Base-by-base conservation (phyloP, 2,888 invertebrate species). In the Cryptophagus acutangulus region DNA sequence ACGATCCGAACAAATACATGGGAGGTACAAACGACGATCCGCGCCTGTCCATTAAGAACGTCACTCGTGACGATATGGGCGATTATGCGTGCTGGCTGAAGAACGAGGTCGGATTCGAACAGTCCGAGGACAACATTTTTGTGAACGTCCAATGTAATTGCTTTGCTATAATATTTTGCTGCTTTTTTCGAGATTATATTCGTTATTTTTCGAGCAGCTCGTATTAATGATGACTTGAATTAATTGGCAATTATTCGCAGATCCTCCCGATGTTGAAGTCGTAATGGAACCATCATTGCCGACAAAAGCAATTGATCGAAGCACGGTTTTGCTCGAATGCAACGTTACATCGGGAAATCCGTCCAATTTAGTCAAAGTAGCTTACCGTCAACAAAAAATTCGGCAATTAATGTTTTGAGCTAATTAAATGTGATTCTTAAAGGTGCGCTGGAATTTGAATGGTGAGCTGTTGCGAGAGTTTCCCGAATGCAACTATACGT, bases 101-200 rank as follows among this genome's bases (percentile, higher is more conserved):
- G 50, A 95, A 95, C 65, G 77, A 76, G 17, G 84, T 91, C 17
- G 91, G 89, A 3, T 76, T 79, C 33, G 81, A 83, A 6, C 76
- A 77, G 49, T 86, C 89, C 6, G 78, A 81, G n/a, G 81, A 82
- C 25, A 76, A 73, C 54, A 81, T 88, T 40, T 77, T 79, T 55
- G 81, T 93, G 37, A 84, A 87, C 63, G 86, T 92, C 5, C 75
- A 84, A 45, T 90, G 92, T 92, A 73, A 82, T n/a, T n/a, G n/a
- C n/a, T n/a, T n/a, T n/a, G n/a, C n/a, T n/a, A n/a, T n/a, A n/a
- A n/a, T n/a, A n/a, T n/a, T n/a, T n/a, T n/a, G n/a, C n/a, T n/a
- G n/a, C n/a, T n/a, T n/a, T n/a, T n/a, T n/a, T n/a, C n/a, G n/a
- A n/a, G n/a, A n/a, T n/a, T n/a, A n/a, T n/a, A n/a, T n/a, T n/a